phyloP scores from a whole-genome alignment of 2,113 vertebrate species.

The Edolisoma coerulescens region DNA sequence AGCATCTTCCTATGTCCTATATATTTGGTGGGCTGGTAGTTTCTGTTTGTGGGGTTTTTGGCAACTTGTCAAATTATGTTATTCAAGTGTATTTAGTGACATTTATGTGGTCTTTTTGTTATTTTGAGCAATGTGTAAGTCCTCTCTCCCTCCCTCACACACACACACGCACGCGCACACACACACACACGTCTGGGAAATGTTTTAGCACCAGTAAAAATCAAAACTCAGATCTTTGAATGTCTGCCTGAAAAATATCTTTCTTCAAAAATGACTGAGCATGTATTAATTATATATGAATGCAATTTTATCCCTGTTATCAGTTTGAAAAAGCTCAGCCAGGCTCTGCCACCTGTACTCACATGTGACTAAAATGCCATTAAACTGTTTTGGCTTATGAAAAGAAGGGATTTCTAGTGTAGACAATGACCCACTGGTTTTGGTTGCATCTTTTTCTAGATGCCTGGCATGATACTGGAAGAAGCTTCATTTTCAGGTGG shows the following conservation, averaged over 20 bases:
- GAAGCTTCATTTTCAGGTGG: background rate
- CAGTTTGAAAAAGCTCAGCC: background rate
- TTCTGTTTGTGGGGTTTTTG: background rate
- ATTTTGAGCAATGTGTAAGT: background rate
- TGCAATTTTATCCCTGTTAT: constrained; percentile 23
- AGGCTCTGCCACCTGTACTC: background rate
- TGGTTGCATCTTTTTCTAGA: background rate
- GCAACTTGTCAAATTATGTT: background rate
- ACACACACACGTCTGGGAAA: background rate
- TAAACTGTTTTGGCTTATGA: background rate
- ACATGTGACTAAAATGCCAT: background rate
- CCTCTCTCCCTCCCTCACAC: background rate
- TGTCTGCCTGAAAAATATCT: constrained; percentile 14
- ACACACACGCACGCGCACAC: background rate
- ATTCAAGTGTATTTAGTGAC: background rate
- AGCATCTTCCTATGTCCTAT: background rate
- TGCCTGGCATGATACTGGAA: background rate
- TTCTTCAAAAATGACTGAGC: constrained; percentile 2
- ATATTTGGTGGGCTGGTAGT: background rate
- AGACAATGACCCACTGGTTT: background rate
- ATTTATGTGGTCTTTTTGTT: background rate
- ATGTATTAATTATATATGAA: constrained; percentile 29
- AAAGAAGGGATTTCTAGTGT: background rate
- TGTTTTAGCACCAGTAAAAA: background rate
- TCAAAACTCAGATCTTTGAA: constrained; percentile 2